Conservation (phyloP, 2,113 vertebrate species). For the Lepus europaeus region DNA sequence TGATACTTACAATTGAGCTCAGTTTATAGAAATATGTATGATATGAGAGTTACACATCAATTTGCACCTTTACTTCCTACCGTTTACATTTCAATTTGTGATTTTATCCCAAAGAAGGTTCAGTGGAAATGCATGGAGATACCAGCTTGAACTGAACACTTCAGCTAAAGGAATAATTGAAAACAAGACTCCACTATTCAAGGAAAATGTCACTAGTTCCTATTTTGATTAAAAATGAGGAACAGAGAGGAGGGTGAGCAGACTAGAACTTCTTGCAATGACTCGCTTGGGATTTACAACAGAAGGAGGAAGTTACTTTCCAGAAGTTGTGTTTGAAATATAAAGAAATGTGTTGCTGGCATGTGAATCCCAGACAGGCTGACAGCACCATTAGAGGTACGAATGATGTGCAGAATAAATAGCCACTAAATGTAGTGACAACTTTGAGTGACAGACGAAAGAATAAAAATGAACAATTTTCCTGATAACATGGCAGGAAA, state of each 20-base stretch:
- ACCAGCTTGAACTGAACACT: not conserved
- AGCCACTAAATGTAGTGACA: constrained; percentile 78
- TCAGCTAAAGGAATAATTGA: constrained; percentile 28
- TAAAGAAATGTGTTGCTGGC: constrained; percentile 68
- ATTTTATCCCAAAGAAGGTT: constrained; percentile 16
- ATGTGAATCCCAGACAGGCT: constrained; percentile 53
- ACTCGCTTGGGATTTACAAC: constrained; percentile 56
- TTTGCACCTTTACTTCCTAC: not conserved
- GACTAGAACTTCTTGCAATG: constrained; percentile 63
- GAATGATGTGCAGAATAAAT: constrained; percentile 74
- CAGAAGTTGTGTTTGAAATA: constrained; percentile 74
- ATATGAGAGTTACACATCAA: not conserved
- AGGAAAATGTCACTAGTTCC: constrained; percentile 62
- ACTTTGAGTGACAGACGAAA: constrained; percentile 78
- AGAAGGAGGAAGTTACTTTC: constrained; percentile 77
- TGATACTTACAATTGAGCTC: constrained; percentile 25
- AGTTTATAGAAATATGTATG: constrained; percentile 29
- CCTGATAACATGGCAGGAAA: constrained; percentile 76
- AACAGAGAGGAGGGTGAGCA: constrained; percentile 56
- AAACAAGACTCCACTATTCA: constrained; percentile 34
- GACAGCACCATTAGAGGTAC: constrained; percentile 64
- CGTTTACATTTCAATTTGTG: constrained; percentile 26
- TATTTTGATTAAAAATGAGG: constrained; percentile 69
- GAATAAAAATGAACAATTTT: constrained; percentile 80
- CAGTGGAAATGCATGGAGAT: not conserved